phyloP scores from a whole-genome alignment of 2,113 vertebrate genomes.

The Periophthalmodon schlosseri region DNA sequence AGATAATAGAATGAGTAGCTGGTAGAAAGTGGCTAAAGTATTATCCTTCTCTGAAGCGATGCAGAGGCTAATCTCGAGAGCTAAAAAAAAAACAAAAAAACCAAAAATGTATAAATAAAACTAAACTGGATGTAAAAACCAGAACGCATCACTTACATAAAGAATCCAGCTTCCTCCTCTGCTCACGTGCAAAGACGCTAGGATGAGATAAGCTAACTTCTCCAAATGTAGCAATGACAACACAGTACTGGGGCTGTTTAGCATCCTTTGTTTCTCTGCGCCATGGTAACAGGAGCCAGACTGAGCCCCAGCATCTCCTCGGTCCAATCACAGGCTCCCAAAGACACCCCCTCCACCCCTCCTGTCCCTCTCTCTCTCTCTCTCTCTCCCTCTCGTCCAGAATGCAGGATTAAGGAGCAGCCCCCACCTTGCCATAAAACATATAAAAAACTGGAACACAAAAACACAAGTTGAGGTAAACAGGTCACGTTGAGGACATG shows the following conservation, averaged over 20 bases:
- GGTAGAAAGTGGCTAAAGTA: constrained; percentile 4
- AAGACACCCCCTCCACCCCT: constrained; percentile 13
- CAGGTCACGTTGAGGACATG: too few relatives aligned
- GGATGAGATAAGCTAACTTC: constrained; percentile 14
- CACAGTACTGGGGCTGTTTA: constrained; percentile 39
- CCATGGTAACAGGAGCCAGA: constrained; percentile 54
- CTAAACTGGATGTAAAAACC: neutral
- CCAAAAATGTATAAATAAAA: neutral
- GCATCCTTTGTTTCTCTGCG: constrained; percentile 73
- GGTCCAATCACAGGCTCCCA: constrained; percentile 54
- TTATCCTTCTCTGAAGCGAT: neutral
- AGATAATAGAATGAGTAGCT: too few relatives aligned
- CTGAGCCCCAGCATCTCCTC: constrained; percentile 51
- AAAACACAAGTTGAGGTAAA: constrained; percentile 3
- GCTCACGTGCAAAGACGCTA: constrained; percentile 12
- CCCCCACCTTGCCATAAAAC: constrained; percentile 37
- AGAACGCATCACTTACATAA: constrained; percentile 57
- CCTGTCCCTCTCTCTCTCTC: constrained; percentile 26
- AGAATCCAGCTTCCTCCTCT: constrained; percentile 41
- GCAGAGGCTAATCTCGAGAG: neutral
- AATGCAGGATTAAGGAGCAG: constrained; percentile 70
- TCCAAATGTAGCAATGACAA: constrained; percentile 44
- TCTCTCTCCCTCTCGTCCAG: constrained; percentile 40
- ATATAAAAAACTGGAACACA: constrained; percentile 31
- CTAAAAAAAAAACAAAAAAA: constrained; percentile 6